Evolutionary conservation across 30 jellyfish, hydroid and myxozoan species (phyloP).

Genomic region (Mastigias papua): DNA sequence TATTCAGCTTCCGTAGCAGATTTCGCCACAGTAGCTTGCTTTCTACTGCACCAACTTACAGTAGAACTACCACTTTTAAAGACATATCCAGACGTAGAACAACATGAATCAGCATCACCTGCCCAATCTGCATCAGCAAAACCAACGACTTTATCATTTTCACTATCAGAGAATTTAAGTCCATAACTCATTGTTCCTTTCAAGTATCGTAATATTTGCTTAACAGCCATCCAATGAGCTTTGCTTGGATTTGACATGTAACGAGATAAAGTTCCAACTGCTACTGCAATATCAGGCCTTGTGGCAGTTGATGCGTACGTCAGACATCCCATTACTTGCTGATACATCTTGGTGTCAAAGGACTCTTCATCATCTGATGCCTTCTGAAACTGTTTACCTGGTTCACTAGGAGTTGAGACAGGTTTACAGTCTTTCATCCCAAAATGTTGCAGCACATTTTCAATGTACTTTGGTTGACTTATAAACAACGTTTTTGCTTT

Average conservation of each 20-base stretch:
- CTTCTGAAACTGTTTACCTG: slow-evolving; percentile 50
- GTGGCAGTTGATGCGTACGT: no score
- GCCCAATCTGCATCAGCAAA: slow-evolving; percentile 71
- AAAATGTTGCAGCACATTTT: slow-evolving; percentile 61
- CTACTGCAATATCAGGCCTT: slow-evolving; percentile 73
- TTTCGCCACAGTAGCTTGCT: slow-evolving; percentile 58
- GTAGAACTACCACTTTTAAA: slow-evolving; percentile 39
- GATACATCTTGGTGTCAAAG: slow-evolving; percentile 43
- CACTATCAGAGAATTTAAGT: slow-evolving; percentile 23
- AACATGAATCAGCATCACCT: slow-evolving; percentile 48
- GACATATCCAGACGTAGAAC: slow-evolving; percentile 58
- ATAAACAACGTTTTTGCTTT: no score
- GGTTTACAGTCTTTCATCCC: slow-evolving; percentile 76
- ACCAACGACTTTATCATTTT: slow-evolving; percentile 30
- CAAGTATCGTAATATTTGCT: slow-evolving; percentile 38
- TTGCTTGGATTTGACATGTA: slow-evolving; percentile 73
- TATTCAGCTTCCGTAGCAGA: slow-evolving; percentile 76
- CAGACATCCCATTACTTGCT: slow-evolving; percentile 59
- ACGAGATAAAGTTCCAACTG: slow-evolving; percentile 66
- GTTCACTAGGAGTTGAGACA: slow-evolving; percentile 61
- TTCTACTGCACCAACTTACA: slow-evolving; percentile 64
- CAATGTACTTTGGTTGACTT: slow-evolving; percentile 50
- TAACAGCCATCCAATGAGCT: slow-evolving; percentile 65
- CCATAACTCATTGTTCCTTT: slow-evolving; percentile 71
- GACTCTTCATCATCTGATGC: slow-evolving; percentile 53